Conservation (phyloP, 2,888 invertebrate species). For the Volucella inanis region DNA sequence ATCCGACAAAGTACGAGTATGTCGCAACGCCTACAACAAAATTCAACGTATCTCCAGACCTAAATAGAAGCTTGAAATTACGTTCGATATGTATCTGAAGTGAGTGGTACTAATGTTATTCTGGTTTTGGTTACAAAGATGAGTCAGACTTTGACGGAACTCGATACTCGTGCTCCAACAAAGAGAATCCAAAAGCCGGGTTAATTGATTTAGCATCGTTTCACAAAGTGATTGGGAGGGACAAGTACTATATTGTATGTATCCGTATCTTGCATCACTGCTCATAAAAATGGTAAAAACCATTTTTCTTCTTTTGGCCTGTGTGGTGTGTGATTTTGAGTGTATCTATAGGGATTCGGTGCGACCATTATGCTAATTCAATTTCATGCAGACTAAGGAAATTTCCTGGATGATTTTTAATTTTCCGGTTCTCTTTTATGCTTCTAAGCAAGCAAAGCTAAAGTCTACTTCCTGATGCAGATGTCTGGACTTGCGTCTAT, state of each 20-base stretch:
- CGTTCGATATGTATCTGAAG: conserved; percentile 33
- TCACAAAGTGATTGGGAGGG: background rate
- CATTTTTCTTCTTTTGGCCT: background rate
- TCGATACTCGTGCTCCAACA: conserved; percentile 4
- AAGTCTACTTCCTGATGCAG: no score
- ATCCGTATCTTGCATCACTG: conserved; percentile 1
- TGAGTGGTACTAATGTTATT: background rate
- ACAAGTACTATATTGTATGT: background rate
- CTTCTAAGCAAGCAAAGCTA: background rate
- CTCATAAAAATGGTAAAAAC: conserved; percentile 15
- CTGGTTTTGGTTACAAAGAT: conserved; percentile 28
- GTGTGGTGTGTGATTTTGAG: no score
- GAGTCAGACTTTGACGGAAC: conserved; percentile 36
- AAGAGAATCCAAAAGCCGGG: conserved; percentile 35
- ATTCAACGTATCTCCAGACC: conserved; percentile 15
- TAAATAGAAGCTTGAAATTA: conserved; percentile 62
- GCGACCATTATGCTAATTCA: conserved; percentile 49
- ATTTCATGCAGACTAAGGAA: conserved; percentile 39
- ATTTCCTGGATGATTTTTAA: conserved; percentile 61
- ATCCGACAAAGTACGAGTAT: conserved; percentile 51
- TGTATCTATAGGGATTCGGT: background rate
- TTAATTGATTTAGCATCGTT: conserved; percentile 52
- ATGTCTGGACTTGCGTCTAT: conserved; percentile 3
- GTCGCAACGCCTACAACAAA: conserved; percentile 44
- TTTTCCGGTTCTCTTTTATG: conserved; percentile 59